Conservation (phyloP, 2,113 vertebrate species). For the Neogobius melanostomus region DNA sequence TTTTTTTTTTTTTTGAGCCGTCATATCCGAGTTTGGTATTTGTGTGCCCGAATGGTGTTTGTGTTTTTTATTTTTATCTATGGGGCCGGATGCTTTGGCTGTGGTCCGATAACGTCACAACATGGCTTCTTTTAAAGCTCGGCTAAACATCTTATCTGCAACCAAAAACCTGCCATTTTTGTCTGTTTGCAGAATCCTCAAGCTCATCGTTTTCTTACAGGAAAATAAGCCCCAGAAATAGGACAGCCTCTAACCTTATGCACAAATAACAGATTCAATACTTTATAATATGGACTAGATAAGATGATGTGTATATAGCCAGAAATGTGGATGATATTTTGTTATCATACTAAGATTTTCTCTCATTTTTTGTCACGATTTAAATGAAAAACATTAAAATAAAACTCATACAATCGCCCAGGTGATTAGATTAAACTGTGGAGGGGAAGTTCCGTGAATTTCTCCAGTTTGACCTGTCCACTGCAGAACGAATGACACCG, state of each 20-base stretch:
- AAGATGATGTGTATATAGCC: too few species aligned
- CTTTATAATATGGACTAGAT: too few species aligned
- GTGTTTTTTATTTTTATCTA: constrained; percentile 35
- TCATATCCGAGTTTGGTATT: constrained; percentile 5
- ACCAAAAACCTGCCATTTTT: constrained; percentile 37
- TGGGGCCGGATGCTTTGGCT: constrained; percentile 33
- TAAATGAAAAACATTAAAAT: background rate
- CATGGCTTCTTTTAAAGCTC: constrained; percentile 45
- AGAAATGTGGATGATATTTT: too few species aligned
- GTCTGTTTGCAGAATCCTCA: constrained; percentile 22
- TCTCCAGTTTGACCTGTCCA: constrained; percentile 36
- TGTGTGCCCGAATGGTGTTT: constrained; percentile 1
- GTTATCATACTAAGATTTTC: too few species aligned
- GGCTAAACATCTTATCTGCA: constrained; percentile 45
- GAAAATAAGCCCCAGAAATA: constrained; percentile 11
- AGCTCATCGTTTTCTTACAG: constrained; percentile 18
- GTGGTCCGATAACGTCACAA: constrained; percentile 58
- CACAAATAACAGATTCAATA: constrained; percentile 17
- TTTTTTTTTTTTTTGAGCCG: background rate
- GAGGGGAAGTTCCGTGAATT: constrained; percentile 44
- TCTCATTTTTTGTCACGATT: background rate
- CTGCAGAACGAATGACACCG: constrained; percentile 52
- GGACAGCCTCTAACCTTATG: background rate
- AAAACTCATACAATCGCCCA: constrained; percentile 20
- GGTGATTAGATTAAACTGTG: constrained; percentile 35